Base-by-base conservation (phyloP, 2,113 vertebrate species). In the Tetraodon nigroviridis region DNA sequence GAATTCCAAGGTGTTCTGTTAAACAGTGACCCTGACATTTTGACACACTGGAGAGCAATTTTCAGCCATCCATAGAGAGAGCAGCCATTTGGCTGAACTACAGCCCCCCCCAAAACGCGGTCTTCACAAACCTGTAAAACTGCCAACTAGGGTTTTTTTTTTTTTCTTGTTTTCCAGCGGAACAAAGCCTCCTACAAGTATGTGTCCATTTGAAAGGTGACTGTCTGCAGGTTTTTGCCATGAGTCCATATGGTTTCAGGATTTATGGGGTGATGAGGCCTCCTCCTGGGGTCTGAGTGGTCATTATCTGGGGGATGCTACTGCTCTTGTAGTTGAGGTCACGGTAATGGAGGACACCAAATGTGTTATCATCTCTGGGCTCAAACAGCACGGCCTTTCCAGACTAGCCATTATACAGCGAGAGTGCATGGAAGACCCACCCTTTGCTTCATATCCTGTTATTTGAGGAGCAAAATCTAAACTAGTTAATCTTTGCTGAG, bases 231-330 rank as follows among this genome's bases (percentile, higher is more conserved):
- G 70, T 83, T 80, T 73, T 64, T 64, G 47, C 73, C 0, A 6
- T 3, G 40, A 54, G 70, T 69, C 72, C 76, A 77, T 82, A 82
- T 64, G 75, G 65, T 66, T 76, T 60, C 75, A 78, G 79, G 76
- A 80, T 85, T 86, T 81, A 82, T 71, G 79, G 69, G 76, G 74
- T 62, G 78, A 71, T 81, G 78, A 83, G 66, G 59, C 54, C 74
- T 77, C 76, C 76, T 80, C 69, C 84, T 65, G 70, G 70, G 73
- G 76, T 78, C 73, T 76, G 81, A 77, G 75, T 81, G 75, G 82
- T 85, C 86, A 87, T 90, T 90, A 90, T 87, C 81, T 82, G 63
- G 68, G 79, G 83, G 80, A 80, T 72, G 70, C 78, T 80, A 55
- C 78, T 55, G 80, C 78, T 83, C 73, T 76, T 75, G 84, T 76